Evolutionary conservation across 2,113 vertebrate genomes (phyloP).

Genomic region (Bufo gargarizans): DNA sequence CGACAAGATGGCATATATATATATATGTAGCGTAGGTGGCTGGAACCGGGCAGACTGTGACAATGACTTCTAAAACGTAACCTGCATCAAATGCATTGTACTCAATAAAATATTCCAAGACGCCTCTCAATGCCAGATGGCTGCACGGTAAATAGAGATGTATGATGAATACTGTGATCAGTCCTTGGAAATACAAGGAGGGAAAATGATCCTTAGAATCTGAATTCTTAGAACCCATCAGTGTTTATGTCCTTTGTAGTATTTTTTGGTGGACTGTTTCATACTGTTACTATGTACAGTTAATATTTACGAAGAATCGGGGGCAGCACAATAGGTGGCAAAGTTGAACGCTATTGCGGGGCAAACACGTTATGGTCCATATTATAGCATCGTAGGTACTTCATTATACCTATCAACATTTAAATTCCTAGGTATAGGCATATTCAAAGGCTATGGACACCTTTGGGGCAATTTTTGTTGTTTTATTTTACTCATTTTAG

Average conservation of each 20-base stretch:
- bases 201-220: background rate
- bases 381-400: too few species aligned
- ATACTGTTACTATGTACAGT: background rate
- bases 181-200: slow-evolving; percentile 1
- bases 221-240: background rate
- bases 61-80: background rate
- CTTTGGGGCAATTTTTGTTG: too few species aligned
- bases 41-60: background rate
- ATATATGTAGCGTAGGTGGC: background rate
- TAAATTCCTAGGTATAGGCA: too few species aligned
- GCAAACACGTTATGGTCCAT: too few species aligned
- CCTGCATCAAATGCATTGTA: background rate
- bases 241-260: background rate
- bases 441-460: too few species aligned
- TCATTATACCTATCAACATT: too few species aligned
- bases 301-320: too few species aligned
- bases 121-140: slow-evolving; percentile 7
- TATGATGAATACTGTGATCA: slow-evolving; percentile 21
- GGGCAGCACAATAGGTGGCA: too few species aligned
- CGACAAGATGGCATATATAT: background rate
- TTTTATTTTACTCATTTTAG: too few species aligned
- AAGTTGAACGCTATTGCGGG: too few species aligned
- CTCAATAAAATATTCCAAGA: background rate
- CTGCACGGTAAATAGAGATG: background rate
- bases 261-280: background rate